Evolutionary conservation across 92 coral and sea anemone genomes (phyloP), one percentile per base, ranked within the genome.

Genomic region (Anthopleura xanthogrammica): DNA sequence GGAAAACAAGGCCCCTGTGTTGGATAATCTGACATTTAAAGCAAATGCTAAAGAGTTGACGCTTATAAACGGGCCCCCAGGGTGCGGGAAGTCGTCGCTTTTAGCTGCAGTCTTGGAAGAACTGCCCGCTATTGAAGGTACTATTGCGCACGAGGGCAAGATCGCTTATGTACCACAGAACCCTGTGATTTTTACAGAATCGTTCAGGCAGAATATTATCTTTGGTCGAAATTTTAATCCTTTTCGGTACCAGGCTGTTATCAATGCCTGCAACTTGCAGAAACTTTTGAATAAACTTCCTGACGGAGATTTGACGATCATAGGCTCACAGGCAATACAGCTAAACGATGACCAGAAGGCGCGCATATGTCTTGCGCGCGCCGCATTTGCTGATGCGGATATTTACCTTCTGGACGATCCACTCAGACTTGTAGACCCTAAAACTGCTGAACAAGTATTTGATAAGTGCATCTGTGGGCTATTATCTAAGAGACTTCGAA

Each of bases 301-400:
- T 42, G 97, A 93, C 54, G 97, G 97, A 43, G 95, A 93, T 79
- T 85, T 93, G 79, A 93, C 97, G 16, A 40, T 89, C 10, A 80
- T 93, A 9, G 95, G 97, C 64, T 79, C 81, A 71, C 85, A 88
- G 52, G 97, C 91, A 23, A 60, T 86, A 52, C 72, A 73, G 40
- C 87, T 93, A 71, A 82, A 93, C 7, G 88, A 81, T n/a, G 97
- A 90, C 80, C 95, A 87, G 82, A 79, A 87, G 17, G 97, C 93
- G 70, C 95, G 97, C 76, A 85, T 93, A 41, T 87, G 91, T 14
- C 86, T 93, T 81, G 97, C 97, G 22, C 83, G 97, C 20, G 91
- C 97, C 10, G 97, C 97, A 20, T 93, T 89, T 55, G 87, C 95
- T 4, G 95, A 93, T 73, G 97, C 97, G 13, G 97, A 93, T 24